Evolutionary conservation across 2,797 vertebrate genomes (phyloP).

Genomic region (Leucoraja ocellata): DNA sequence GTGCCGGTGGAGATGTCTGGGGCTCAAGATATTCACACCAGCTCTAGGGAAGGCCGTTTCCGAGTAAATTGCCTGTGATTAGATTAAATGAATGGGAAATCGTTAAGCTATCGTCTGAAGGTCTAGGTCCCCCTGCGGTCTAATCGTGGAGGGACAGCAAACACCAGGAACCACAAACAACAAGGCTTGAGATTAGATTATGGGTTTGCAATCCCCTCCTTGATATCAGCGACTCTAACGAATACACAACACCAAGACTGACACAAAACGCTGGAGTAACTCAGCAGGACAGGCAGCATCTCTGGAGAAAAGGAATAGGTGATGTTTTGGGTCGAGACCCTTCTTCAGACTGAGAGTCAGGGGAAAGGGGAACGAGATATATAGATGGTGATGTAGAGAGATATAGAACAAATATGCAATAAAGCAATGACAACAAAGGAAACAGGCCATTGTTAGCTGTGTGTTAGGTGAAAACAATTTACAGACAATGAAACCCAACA

Average conservation of each 20-base stretch:
- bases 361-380: too few relatives aligned
- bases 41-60: neutral
- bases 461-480: too few relatives aligned
- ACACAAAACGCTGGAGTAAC: too few relatives aligned
- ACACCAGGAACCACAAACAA: neutral
- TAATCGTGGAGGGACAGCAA: neutral
- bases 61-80: neutral
- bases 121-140: neutral
- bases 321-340: too few relatives aligned
- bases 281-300: too few relatives aligned
- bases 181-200: slow-evolving; percentile 7
- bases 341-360: too few relatives aligned
- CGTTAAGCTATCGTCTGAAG: neutral
- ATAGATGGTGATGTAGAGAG: too few relatives aligned
- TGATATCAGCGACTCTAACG: neutral
- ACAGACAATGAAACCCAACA: too few relatives aligned
- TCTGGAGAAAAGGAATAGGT: too few relatives aligned
- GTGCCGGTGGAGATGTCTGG: neutral
- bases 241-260: neutral
- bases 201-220: neutral
- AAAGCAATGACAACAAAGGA: too few relatives aligned
- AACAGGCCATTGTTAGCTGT: too few relatives aligned
- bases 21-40: neutral
- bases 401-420: too few relatives aligned
- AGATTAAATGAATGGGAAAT: neutral